phyloP scores from a whole-genome alignment of 2,113 vertebrate genomes.

The Cyprinodon tularosa region DNA sequence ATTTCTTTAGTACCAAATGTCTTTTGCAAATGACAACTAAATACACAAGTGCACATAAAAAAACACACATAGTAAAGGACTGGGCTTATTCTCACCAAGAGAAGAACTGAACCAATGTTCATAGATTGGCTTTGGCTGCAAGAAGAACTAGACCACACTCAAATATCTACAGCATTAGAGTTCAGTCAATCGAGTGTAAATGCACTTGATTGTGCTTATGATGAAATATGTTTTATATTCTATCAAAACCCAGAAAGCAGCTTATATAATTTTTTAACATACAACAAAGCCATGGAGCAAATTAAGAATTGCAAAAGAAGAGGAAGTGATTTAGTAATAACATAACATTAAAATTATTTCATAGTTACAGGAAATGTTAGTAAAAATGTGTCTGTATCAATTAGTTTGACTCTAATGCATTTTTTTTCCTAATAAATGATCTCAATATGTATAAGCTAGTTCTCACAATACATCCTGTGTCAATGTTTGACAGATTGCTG shows the following conservation, averaged over 20 bases:
- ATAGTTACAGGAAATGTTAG: background rate
- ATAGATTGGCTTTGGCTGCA: background rate
- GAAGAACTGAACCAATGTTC: slow-evolving; percentile 31
- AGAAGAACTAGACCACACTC: background rate
- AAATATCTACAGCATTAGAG: background rate
- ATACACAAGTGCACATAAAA: slow-evolving; percentile 14
- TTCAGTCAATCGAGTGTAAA: background rate
- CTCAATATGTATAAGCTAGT: background rate
- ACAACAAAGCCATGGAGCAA: too few relatives aligned
- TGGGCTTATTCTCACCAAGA: slow-evolving; percentile 56
- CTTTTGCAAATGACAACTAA: slow-evolving; percentile 59
- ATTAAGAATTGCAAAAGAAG: too few relatives aligned
- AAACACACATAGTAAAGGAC: slow-evolving; percentile 47
- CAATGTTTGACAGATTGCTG: background rate
- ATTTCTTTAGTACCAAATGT: slow-evolving; percentile 29
- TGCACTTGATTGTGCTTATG: background rate
- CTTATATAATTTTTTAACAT: background rate
- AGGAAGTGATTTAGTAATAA: too few relatives aligned
- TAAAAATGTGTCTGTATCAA: background rate
- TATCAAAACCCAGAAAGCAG: background rate
- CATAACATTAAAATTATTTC: background rate
- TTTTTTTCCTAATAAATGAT: background rate
- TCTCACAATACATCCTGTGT: background rate
- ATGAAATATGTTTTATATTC: background rate
- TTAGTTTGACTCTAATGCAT: background rate